phyloP scores from a whole-genome alignment of 2,113 vertebrate species.

The Electrona antarctica region DNA sequence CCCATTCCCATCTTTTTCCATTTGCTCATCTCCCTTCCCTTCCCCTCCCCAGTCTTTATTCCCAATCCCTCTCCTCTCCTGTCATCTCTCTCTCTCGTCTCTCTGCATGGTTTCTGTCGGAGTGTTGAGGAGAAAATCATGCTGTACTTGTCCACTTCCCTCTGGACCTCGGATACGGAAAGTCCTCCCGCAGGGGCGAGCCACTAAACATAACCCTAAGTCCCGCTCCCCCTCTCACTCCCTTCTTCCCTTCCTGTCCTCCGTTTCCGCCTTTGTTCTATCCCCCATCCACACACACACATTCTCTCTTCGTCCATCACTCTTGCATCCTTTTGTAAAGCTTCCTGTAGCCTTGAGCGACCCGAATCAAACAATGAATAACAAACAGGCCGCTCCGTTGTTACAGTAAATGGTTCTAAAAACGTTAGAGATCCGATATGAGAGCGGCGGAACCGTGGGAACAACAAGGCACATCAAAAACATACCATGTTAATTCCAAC shows the following conservation, averaged over 20 bases:
- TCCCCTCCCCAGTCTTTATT: conserved; percentile 3
- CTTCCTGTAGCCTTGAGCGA: conserved; percentile 30
- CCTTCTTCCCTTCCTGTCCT: conserved; percentile 47
- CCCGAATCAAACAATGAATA: conserved; percentile 15
- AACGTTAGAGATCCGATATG: conserved; percentile 22
- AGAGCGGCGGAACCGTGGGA: neutral
- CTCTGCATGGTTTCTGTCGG: conserved; percentile 64
- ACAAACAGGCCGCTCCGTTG: conserved; percentile 13
- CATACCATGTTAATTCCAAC: neutral
- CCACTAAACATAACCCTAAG: conserved; percentile 55
- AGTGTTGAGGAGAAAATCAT: conserved; percentile 65
- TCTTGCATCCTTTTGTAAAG: conserved; percentile 46
- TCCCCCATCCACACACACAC: conserved; percentile 7
- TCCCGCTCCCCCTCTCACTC: conserved; percentile 41
- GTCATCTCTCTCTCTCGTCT: conserved; percentile 31
- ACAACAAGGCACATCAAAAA: neutral
- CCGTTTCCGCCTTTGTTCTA: conserved; percentile 54
- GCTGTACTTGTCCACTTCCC: conserved; percentile 58
- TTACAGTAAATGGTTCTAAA: conserved; percentile 14
- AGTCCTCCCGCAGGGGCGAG: conserved; percentile 61
- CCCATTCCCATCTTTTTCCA: conserved; percentile 47
- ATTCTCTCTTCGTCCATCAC: conserved; percentile 63
- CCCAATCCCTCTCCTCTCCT: conserved; percentile 32
- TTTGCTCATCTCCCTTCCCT: conserved; percentile 12
- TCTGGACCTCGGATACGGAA: conserved; percentile 71